A percentile compares a stretch with the other conserved stretches of the same genome.
Conservation (phyloP, 2,797 vertebrate species). For the Gambusia yucatana region DNA sequence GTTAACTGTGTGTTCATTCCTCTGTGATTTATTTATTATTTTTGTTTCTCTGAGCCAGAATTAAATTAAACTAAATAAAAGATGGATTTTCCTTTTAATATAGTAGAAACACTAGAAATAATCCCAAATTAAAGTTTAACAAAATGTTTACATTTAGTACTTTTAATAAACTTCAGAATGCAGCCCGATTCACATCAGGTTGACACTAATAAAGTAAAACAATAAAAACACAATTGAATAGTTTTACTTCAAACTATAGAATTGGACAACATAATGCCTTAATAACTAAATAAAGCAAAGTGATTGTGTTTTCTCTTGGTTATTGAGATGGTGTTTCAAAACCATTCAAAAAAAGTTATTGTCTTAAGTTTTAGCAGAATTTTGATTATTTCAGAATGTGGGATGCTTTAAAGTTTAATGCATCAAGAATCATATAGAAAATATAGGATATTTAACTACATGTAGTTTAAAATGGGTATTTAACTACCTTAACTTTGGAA, state of each 20-base stretch:
- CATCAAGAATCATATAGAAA: background rate
- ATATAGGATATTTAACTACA: background rate
- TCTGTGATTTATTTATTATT: background rate
- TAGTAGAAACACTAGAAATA: background rate
- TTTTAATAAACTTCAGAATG: background rate
- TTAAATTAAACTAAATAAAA: background rate
- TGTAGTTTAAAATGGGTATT: background rate
- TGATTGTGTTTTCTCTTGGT: background rate
- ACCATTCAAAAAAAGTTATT: background rate
- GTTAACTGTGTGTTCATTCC: background rate
- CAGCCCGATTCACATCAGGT: background rate
- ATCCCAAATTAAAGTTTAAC: background rate
- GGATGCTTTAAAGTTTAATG: background rate
- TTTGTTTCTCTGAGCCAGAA: background rate
- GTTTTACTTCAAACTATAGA: background rate
- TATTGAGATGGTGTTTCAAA: background rate
- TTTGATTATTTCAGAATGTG: background rate
- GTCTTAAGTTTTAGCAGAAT: background rate
- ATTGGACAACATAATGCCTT: background rate
- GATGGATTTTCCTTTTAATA: background rate
- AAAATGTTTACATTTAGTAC: background rate
- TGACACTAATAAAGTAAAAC: too few species aligned
- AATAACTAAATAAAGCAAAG: background rate
- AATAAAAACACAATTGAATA: background rate
- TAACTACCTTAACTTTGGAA: background rate